Conservation (phyloP, 2,888 invertebrate species). For the Morpho helenor region DNA sequence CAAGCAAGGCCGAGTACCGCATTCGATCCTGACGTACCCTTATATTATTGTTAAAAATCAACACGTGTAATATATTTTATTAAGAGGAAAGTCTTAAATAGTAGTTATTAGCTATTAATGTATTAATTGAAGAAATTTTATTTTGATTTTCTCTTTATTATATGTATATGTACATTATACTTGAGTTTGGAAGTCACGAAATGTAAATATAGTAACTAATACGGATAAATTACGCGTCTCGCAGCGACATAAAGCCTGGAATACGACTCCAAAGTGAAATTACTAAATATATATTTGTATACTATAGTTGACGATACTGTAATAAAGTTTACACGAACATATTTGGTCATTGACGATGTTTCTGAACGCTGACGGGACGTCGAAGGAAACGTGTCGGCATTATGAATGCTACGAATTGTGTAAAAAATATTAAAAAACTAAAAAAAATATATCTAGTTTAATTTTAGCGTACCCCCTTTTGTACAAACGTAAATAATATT, state of each 20-base stretch:
- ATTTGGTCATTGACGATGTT: conserved; percentile 21
- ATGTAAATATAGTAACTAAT: conserved; percentile 74
- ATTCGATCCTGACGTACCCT: conserved; percentile 28
- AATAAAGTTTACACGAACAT: conserved; percentile 33
- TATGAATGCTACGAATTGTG: conserved; percentile 81
- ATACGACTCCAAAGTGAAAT: conserved; percentile 32
- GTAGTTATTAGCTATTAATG: conserved; percentile 76
- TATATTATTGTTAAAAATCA: conserved; percentile 67
- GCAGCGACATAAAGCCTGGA: conserved; percentile 50
- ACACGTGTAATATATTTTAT: conserved; percentile 71
- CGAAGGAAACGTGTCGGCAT: conserved; percentile 71
- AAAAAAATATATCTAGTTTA: conserved; percentile 58
- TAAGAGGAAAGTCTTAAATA: conserved; percentile 76
- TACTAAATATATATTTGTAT: conserved; percentile 67
- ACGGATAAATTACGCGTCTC: conserved; percentile 51
- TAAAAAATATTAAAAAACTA: conserved; percentile 80
- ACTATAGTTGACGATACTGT: conserved; percentile 26
- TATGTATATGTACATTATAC: conserved; percentile 75
- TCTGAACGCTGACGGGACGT: conserved; percentile 58
- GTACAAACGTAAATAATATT: too few species aligned
- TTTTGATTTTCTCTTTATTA: conserved; percentile 77
- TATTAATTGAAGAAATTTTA: conserved; percentile 76
- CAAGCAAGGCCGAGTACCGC: too few species aligned
- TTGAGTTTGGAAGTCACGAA: conserved; percentile 71
- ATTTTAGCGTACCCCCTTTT: conserved; percentile 32